Base-by-base conservation (phyloP, 1,140 invertebrate species). In the Listronotus oregonensis region DNA sequence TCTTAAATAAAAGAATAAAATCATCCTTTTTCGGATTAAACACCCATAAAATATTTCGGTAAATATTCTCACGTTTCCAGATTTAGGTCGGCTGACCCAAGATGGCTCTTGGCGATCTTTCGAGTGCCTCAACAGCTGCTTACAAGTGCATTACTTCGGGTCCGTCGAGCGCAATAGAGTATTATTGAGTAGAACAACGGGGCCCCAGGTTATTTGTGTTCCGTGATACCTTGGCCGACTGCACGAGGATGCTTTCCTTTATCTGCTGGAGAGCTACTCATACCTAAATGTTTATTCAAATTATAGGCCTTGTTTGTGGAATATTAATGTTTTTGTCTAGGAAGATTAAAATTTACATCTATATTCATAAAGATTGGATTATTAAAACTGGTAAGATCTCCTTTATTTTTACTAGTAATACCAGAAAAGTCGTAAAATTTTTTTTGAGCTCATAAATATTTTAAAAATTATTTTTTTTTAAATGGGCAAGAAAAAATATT, bases 141-240 rank as follows among this genome's bases (percentile, higher is more conserved):
- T 64, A 67, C 70, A 72, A 71, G 67, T 75, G 69, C 72, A 73
- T 75, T 73, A 75, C 65, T 75, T 72, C 71, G 69, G 69, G 70
- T 73, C 71, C 69, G 67, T 59, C 65, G 69, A 73, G 71, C 74
- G 69, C 69, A 71, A 75, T 75, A 75, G 72, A 71, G 69, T 73
- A 75, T 74, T 75, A 75, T 75, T 71, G 74, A 74, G 74, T 67
- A 70, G 73, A 74, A 73, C 72, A 73, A 70, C 72, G 69, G 61
- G 39, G 72, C 74, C 72, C 56, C 59, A 59, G 71, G 74, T 69
- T 70, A 70, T 70, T 70, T 70, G 65, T 67, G 56, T 60, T 60
- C 54, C 50, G 43, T 54, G 57, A 66, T 66, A 66, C 64, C 62
- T 64, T 64, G 52, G 62, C 43, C 54, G 43, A n/a, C 32, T 60